phyloP scores from a whole-genome alignment of 2,888 invertebrate genomes.

The Diaphora mendica region DNA sequence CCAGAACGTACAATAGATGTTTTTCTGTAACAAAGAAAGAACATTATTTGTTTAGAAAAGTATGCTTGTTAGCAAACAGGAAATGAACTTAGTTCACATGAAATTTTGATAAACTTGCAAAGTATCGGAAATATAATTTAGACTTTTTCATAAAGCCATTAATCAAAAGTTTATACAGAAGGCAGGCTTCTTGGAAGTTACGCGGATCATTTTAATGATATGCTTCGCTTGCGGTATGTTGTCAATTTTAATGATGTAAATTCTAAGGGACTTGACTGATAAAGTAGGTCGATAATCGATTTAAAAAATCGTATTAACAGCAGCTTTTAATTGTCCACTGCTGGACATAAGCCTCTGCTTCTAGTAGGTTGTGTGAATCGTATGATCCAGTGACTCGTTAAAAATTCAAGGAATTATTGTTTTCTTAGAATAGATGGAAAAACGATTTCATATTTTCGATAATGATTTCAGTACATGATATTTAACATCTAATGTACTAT shows the following conservation, averaged over 20 bases:
- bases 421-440: slow-evolving; percentile 2
- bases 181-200: not conserved
- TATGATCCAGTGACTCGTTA: not conserved
- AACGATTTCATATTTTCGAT: too few species aligned
- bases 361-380: not conserved
- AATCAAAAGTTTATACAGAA: not conserved
- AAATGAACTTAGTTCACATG: not conserved
- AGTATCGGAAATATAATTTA: slow-evolving; percentile 6
- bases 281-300: slow-evolving; percentile 2
- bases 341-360: too few species aligned
- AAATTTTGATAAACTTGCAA: not conserved
- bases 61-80: not conserved
- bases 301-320: not conserved
- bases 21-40: not conserved
- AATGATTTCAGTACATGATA: too few species aligned
- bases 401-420: slow-evolving; percentile 13
- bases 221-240: not conserved
- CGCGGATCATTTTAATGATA: slow-evolving; percentile 4
- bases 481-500: too few species aligned
- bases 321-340: too few species aligned
- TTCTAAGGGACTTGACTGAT: slow-evolving; percentile 21
- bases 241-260: slow-evolving; percentile 22
- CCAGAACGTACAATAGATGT: not conserved
- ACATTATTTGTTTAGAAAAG: not conserved
- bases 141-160: slow-evolving; percentile 4